Evolutionary conservation across 2,113 vertebrate species (phyloP), one percentile per base, ranked within the genome.

Genomic region (Stictonetta naevosa): DNA sequence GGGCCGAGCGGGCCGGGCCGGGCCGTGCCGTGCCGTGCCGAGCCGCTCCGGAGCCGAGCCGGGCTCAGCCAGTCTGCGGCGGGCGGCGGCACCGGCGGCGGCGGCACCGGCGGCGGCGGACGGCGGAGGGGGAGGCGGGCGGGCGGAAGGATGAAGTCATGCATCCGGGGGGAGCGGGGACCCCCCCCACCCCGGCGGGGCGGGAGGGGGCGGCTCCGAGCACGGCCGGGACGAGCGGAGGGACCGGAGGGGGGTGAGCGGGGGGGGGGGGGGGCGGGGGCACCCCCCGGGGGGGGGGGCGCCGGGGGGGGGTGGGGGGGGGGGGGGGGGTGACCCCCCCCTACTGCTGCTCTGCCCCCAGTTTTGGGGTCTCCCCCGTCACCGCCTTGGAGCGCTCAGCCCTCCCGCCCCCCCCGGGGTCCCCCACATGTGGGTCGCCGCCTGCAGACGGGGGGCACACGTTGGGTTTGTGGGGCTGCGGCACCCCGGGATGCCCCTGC

Each of bases 71-170:
- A 96, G 96, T 97, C 88, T 94, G 42, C 42, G 42, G 42, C 42
- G 42, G 15, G 42, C 42, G 42, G 42, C 42, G 42, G 42, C 42
- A 16, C 14, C 42, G 42, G 42, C 42, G 42, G 42, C 42, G 42
- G 44, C 44, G 44, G 42, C 42, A 44, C 42, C 42, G 42, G 42
- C 98, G 98, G 97, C 96, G 97, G 98, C 97, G 97, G 99, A 7
- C 98, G 98, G 98, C 98, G 98, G 98, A 99, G 99, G 99, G 98
- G 99, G 98, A 99, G 98, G 98, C 99, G 98, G 99, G 99, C 98
- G 96, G 98, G 98, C 98, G 98, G 98, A 99, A 98, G 98, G 98
- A 98, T 99, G 99, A 99, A 99, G 99, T 99, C 99, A 99, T 99
- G 98, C 98, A 99, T 98, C 98, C 98, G 98, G 98, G 98, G 96